Base-by-base conservation (phyloP, 1,140 invertebrate genomes). In the Lycorma delicatula region DNA sequence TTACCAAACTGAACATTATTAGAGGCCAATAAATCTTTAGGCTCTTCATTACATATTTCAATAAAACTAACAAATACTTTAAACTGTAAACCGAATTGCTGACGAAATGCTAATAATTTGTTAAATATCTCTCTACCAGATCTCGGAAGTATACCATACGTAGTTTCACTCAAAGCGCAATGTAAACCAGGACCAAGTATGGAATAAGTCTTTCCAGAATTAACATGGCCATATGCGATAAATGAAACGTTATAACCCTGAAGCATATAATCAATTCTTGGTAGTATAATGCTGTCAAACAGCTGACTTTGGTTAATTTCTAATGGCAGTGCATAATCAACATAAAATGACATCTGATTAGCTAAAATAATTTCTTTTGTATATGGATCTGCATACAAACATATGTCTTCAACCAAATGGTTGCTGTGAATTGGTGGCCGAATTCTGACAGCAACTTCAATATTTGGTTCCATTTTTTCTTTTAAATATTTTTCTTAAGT, bases 1-100 rank as follows among this genome's bases (percentile, higher is more conserved):
- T 11, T 44, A 18, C 23, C 23, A 44, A 16, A 44, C n/a, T 44
- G 41, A n/a, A n/a, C n/a, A n/a, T n/a, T n/a, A 44, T 22, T 44
- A 44, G 41, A 16, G 23, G 31, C 20, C 22, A 58, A 52, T 16
- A 50, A 29, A 34, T 56, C 54, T 2, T 34, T 4, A 16, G 47
- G n/a, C 23, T 53, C 38, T 38, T 49, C 57, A 46, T 53, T 59
- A 3, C n/a, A 20, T 7, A 52, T 46, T 6, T 59, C 51, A 26
- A 54, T 28, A 31, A 59, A 59, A 31, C 47, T 59, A 27, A 59
- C 28, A 49, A 25, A 34, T 2, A 57, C 56, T 50, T 36, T 59
- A 16, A 31, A 59, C 49, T 49, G 26, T 20, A 59, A 54, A 46
- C 28, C 22, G 44, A 46, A 34, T 3, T 46, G 38, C 3, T 34